phyloP scores from a whole-genome alignment of 1,140 invertebrate genomes.

The Brachionus angularis region DNA sequence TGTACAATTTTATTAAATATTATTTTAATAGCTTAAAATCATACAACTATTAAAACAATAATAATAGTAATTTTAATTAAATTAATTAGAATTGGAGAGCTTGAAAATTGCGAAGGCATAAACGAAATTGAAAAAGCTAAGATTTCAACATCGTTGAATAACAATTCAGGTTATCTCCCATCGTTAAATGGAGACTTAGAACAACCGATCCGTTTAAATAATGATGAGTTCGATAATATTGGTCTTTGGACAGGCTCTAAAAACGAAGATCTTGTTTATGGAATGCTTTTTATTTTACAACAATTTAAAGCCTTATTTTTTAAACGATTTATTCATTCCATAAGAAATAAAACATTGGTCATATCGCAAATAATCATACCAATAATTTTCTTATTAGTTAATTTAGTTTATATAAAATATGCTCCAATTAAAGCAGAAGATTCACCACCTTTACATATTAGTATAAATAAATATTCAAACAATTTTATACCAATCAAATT shows the following conservation, averaged over 20 bases:
- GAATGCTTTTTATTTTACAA: constrained; percentile 47
- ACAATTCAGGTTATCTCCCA: no score
- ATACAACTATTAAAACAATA: no score
- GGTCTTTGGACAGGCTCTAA: constrained; percentile 7
- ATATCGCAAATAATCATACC: constrained; percentile 56
- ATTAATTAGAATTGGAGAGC: not conserved
- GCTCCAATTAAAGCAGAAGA: constrained; percentile 51
- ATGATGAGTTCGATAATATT: constrained; percentile 38
- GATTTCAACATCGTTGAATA: no score
- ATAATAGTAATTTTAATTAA: no score
- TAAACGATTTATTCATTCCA: constrained; percentile 56
- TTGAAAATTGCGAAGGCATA: not conserved
- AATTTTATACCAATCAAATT: constrained; percentile 49
- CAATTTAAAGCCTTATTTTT: constrained; percentile 58
- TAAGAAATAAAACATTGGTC: constrained; percentile 53
- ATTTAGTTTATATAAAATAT: constrained; percentile 55
- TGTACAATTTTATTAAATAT: no score
- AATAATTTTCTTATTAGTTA: constrained; percentile 54
- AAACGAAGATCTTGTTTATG: constrained; percentile 6
- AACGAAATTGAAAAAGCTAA: not conserved
- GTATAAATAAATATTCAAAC: constrained; percentile 47
- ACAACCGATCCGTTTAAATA: not conserved
- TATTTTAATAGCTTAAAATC: no score
- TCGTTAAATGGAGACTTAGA: constrained; percentile 21
- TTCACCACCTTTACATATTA: constrained; percentile 50